Base-by-base conservation (phyloP, 2,797 vertebrate species). In the Thamnophis elegans region DNA sequence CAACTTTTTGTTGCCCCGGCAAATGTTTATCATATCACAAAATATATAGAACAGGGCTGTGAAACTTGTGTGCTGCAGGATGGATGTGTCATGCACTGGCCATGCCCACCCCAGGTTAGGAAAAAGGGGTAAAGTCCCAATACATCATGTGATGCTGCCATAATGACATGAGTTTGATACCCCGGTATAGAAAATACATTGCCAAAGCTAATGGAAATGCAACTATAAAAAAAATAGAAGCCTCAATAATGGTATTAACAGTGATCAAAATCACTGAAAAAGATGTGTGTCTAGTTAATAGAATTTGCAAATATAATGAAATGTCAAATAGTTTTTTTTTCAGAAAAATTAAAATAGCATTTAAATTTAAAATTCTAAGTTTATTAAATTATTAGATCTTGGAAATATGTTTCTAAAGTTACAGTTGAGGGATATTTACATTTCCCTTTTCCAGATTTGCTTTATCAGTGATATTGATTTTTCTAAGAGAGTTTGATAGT, bases 351-450 rank as follows among this genome's bases (percentile, higher is more conserved):
- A 20, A 62, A 62, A 62, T 12, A 28, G 11, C 25, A 62, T 28
- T 62, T 62, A 62, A 62, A 62, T 42, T 96, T 94, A 91, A 93
- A 87, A 47, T 93, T 87, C 26, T 88, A 92, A 60, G 62, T 95
- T 95, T 94, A 95, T 94, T 91, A 94, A 91, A 95, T 60, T 82
- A 94, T n/a, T 14, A 12, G 89, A 47, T 90, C 82, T 95, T 94
- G 54, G 90, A 94, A 96, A 65, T 65, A 7, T 92, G 18, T 26
- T 93, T 51, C 92, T 65, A 88, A 13, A 73, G 20, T 90, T 78
- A 22, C 26, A 5, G 10, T 87, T 87, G 55, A 32, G 53, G n/a
- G 18, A 87, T 58, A 12, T 16, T 36, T 73, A 32, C 11, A 28
- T 14, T 85, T 58, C 13, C 32, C 25, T 90, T 12, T 7, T 26